Conservation (phyloP, 2,797 vertebrate genomes). For the Enoplosus armatus region DNA sequence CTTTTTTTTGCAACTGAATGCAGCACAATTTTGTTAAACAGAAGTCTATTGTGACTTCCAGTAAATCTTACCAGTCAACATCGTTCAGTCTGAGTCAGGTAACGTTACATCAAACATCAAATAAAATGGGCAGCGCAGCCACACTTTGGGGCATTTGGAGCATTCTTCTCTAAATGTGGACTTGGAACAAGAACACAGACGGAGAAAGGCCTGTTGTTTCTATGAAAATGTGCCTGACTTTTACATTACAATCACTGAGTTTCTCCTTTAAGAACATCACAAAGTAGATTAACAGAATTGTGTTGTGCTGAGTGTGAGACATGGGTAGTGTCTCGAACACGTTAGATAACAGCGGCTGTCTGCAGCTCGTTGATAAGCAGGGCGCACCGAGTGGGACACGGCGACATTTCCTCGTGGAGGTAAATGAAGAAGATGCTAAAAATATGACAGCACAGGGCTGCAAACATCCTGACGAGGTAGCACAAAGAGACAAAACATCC, state of each 20-base stretch:
- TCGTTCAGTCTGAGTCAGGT: not conserved
- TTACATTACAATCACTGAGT: not conserved
- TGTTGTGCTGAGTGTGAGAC: conserved; percentile 1
- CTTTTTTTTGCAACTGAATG: not conserved
- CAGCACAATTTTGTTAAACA: not conserved
- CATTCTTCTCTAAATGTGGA: not conserved
- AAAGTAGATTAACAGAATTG: conserved; percentile 17
- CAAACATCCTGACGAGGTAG: conserved; percentile 22
- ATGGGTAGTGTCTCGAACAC: conserved; percentile 36
- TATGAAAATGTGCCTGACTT: not conserved
- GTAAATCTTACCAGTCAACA: not conserved
- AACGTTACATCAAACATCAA: not conserved
- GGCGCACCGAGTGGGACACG: conserved; percentile 34
- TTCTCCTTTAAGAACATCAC: conserved; percentile 4
- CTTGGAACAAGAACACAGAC: not conserved
- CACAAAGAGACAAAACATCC: not conserved
- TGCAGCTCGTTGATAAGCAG: conserved; percentile 63
- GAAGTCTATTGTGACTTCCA: not conserved
- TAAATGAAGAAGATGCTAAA: conserved; percentile 34
- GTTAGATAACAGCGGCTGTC: conserved; percentile 59
- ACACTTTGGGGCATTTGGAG: not conserved
- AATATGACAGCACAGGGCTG: conserved; percentile 20
- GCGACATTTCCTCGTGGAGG: conserved; percentile 34
- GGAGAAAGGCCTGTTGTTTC: not conserved
- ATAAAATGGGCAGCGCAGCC: not conserved